These are phyloP conservation scores for Ochlodes sylvanus DNA, from an alignment of 2,888 invertebrate genomes.

Conservation along the genomic window DNA sequence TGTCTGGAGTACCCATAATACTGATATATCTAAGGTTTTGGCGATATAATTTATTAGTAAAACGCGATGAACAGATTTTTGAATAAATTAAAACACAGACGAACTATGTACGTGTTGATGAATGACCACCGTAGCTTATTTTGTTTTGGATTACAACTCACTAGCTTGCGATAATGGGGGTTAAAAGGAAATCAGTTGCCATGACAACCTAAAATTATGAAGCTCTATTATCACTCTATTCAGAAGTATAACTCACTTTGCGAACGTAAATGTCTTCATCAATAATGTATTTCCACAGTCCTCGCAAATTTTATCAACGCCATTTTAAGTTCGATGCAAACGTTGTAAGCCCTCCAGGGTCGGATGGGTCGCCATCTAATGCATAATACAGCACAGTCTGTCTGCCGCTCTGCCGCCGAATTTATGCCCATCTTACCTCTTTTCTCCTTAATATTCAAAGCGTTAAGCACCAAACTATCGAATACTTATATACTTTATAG, in stretches of 20 bases:
- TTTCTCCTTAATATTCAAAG: constrained; percentile 11
- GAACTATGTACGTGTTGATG: too few relatives aligned
- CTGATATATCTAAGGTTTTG: not conserved
- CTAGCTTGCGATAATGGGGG: not conserved
- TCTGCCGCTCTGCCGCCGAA: constrained; percentile 54
- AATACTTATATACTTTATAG: too few relatives aligned
- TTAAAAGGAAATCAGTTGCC: not conserved
- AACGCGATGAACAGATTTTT: not conserved
- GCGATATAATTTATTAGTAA: constrained; percentile 8
- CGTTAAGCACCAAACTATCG: too few relatives aligned
- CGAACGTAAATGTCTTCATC: constrained; percentile 9
- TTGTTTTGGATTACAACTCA: not conserved
- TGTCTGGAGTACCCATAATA: constrained; percentile 29
- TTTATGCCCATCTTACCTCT: constrained; percentile 48
- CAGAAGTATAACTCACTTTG: not conserved
- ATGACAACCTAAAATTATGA: not conserved
- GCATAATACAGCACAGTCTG: constrained; percentile 61
- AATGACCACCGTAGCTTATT: not conserved
- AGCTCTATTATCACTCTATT: not conserved
- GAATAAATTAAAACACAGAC: too few relatives aligned
- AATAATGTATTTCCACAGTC: constrained; percentile 22
- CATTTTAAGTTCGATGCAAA: constrained; percentile 28
- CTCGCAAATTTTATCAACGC: constrained; percentile 30
- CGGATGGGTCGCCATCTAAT: constrained; percentile 55
- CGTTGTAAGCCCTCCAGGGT: constrained; percentile 42